Conservation (phyloP, 2,888 invertebrate species). For the Habroteleia sp. region DNA sequence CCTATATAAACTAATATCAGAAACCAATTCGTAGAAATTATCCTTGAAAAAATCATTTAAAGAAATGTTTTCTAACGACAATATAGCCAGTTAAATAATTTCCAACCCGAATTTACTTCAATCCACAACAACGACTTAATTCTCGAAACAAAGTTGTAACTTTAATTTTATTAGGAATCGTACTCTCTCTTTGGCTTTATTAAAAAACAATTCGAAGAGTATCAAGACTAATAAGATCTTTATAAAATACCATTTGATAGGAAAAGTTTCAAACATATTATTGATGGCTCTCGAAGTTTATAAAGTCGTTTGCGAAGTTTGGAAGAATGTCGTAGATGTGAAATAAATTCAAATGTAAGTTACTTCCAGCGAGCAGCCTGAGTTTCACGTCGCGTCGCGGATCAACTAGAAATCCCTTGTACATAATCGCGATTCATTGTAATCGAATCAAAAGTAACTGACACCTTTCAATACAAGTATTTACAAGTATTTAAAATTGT, state of each 20-base stretch:
- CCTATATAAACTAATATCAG: too few species aligned
- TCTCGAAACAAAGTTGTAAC: neutral
- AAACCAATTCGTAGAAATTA: too few species aligned
- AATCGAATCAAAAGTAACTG: conserved; percentile 1
- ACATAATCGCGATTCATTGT: neutral
- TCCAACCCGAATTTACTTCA: too few species aligned
- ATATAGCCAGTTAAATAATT: too few species aligned
- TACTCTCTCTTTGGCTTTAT: conserved; percentile 13
- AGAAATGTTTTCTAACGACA: too few species aligned
- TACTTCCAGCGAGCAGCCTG: conserved; percentile 27
- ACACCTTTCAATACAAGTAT: too few species aligned
- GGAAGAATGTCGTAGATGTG: conserved; percentile 54
- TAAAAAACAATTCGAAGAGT: conserved; percentile 43
- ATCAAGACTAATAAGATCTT: conserved; percentile 45
- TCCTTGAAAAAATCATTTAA: too few species aligned
- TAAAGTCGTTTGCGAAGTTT: conserved; percentile 60
- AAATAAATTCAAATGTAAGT: conserved; percentile 63
- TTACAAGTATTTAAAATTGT: too few species aligned
- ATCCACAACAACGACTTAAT: too few species aligned
- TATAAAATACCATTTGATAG: conserved; percentile 53
- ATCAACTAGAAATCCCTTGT: conserved; percentile 18
- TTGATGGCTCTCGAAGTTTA: conserved; percentile 59
- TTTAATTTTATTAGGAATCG: conserved; percentile 9
- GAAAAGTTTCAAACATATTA: conserved; percentile 59
- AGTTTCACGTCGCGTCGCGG: conserved; percentile 23